A percentile compares a stretch with the other conserved stretches of the same genome.
Conservation (phyloP, 2,888 invertebrate species). For the Oegoconia quadripuncta region DNA sequence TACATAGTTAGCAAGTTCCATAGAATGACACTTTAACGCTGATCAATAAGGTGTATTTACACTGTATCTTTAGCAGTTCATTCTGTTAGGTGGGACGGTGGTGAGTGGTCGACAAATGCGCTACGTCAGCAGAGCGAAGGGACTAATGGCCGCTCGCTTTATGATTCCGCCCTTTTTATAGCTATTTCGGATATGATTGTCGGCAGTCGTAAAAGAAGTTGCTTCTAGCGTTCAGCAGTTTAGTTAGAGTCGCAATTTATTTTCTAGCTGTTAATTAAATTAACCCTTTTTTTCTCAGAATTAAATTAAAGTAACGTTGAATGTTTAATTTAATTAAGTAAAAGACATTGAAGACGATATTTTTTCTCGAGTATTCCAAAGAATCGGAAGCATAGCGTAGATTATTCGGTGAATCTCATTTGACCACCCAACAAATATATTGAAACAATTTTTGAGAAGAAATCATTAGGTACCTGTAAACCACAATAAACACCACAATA, state of each 20-base stretch:
- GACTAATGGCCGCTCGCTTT: conserved; percentile 66
- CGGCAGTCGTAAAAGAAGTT: conserved; percentile 56
- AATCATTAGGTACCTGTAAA: no score
- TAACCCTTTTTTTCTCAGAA: neutral
- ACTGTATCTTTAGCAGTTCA: neutral
- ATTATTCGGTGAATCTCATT: no score
- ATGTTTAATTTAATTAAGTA: no score
- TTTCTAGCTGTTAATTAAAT: neutral
- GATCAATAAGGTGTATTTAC: neutral
- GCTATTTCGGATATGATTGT: conserved; percentile 64
- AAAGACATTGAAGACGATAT: no score
- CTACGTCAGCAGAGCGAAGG: conserved; percentile 54
- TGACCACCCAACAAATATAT: no score
- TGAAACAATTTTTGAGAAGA: no score
- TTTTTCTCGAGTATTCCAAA: no score
- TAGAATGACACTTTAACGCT: no score
- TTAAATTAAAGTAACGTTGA: no score
- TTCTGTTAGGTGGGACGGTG: neutral
- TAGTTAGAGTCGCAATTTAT: conserved; percentile 1
- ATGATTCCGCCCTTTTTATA: conserved; percentile 64
- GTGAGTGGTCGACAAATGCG: conserved; percentile 26
- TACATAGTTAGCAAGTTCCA: no score
- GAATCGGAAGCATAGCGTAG: no score
- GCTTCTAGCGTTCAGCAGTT: conserved; percentile 39
- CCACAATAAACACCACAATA: no score